Conservation (phyloP, 2,888 invertebrate genomes). For the Caenorhabditis macrosperma region DNA sequence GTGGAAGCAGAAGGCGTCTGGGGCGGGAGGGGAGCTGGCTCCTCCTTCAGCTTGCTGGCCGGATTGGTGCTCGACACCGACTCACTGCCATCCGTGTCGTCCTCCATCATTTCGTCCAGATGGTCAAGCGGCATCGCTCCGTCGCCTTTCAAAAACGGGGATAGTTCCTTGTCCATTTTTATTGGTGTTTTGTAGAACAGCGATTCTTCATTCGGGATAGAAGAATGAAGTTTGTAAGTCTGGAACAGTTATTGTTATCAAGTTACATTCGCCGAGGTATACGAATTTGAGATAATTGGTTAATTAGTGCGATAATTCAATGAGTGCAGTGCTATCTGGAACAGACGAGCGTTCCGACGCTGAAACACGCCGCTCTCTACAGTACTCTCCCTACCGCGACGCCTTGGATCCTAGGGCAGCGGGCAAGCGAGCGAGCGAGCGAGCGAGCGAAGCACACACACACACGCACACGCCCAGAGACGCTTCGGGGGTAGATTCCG, state of each 20-base stretch:
- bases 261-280: not conserved
- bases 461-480: constrained; percentile 17
- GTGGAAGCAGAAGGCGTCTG: constrained; percentile 17
- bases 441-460: constrained; percentile 16
- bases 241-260: constrained; percentile 67
- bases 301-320: too few relatives aligned
- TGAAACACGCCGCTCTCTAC: constrained; percentile 4
- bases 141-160: constrained; percentile 81
- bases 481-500: constrained; percentile 7
- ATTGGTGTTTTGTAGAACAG: constrained; percentile 86
- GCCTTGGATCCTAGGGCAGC: constrained; percentile 6
- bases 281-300: too few relatives aligned
- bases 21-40: constrained; percentile 27
- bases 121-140: constrained; percentile 69
- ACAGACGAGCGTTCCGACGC: not conserved
- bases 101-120: constrained; percentile 73
- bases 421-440: too few relatives aligned
- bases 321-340: too few relatives aligned
- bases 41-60: constrained; percentile 7
- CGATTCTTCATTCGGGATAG: constrained; percentile 93
- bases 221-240: constrained; percentile 87
- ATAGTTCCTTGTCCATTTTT: constrained; percentile 82
- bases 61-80: constrained; percentile 43
- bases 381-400: constrained; percentile 5
- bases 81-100: constrained; percentile 66